Percentiles rank a stretch among this genome's conserved stretches.
Conservation (phyloP, 2,797 vertebrate genomes). For the Enoplosus armatus region DNA sequence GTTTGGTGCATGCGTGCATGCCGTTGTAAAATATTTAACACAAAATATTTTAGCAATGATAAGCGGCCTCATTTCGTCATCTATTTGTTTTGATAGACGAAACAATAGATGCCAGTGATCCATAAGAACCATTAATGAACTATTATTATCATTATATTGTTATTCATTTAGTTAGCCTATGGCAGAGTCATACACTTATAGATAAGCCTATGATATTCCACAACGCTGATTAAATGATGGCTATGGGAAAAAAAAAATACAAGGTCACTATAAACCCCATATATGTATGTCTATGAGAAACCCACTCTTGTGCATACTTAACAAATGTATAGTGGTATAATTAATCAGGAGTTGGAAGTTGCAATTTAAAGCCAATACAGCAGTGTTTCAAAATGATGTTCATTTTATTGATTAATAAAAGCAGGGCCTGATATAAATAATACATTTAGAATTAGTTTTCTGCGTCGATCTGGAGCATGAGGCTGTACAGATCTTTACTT, state of each 20-base stretch:
- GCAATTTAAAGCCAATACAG: constrained; percentile 54
- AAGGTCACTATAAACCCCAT: constrained; percentile 26
- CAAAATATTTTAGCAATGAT: too few relatives aligned
- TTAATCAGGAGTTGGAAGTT: background rate
- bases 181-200: background rate
- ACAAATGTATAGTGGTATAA: background rate
- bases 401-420: constrained; percentile 72
- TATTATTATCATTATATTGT: too few relatives aligned
- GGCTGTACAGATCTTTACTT: constrained; percentile 55
- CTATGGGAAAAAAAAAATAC: background rate
- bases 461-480: constrained; percentile 51
- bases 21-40: background rate
- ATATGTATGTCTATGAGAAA: background rate
- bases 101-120: background rate
- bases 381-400: constrained; percentile 28
- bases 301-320: background rate
- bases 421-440: constrained; percentile 65
- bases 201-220: background rate
- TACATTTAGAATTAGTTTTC: constrained; percentile 57
- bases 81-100: background rate
- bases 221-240: background rate
- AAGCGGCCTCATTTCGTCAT: background rate
- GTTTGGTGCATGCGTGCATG: background rate
- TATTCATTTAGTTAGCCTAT: background rate
- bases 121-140: background rate